Conservation (phyloP, 2,888 invertebrate genomes). For the Leptopilina myrica region DNA sequence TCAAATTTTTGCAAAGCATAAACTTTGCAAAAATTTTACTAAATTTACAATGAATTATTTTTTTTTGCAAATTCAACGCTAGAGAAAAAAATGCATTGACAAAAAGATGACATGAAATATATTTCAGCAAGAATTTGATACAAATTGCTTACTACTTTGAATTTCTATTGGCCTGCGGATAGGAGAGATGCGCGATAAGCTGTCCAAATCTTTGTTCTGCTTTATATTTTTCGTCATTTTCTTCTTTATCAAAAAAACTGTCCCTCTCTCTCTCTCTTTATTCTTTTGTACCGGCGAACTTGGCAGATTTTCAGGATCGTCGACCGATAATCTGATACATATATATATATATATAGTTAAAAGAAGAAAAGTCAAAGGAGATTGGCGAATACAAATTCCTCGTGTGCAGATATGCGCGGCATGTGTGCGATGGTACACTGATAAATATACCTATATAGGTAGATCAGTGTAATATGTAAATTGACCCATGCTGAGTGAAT, state of each 20-base stretch:
- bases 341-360: too few species aligned
- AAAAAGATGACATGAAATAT: too few species aligned
- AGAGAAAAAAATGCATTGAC: too few species aligned
- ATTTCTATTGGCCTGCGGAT: constrained; percentile 27
- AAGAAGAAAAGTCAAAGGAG: background rate
- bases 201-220: constrained; percentile 21
- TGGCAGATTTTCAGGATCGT: constrained; percentile 22
- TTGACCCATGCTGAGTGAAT: constrained; percentile 30
- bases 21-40: too few species aligned
- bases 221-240: constrained; percentile 15
- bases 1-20: too few species aligned
- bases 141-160: constrained; percentile 25
- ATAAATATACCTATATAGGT: constrained; percentile 10
- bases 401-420: constrained; percentile 35
- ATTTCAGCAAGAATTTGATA: background rate
- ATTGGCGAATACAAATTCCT: constrained; percentile 38
- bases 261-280: background rate
- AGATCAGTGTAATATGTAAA: constrained; percentile 35
- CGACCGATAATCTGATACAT: constrained; percentile 21
- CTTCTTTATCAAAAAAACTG: background rate
- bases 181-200: constrained; percentile 16
- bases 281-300: background rate
- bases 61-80: too few species aligned
- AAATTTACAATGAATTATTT: too few species aligned
- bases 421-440: constrained; percentile 37